These are phyloP conservation scores for Plagodis dolabraria DNA, from an alignment of 2,888 invertebrate genomes.

Conservation along the genomic window DNA sequence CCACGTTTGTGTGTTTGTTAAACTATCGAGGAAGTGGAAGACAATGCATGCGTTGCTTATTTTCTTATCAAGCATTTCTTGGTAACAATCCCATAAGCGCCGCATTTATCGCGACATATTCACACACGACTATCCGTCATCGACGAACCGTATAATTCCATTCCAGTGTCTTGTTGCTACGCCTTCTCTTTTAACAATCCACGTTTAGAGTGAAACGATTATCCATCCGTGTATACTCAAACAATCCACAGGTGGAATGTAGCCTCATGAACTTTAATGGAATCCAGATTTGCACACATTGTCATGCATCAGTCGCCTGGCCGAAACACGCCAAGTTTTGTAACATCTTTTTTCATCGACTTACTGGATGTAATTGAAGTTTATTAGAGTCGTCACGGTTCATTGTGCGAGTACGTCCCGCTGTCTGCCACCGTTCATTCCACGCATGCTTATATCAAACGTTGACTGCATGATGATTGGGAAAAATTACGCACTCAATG, in stretches of 20 bases:
- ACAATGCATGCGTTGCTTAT: too few species aligned
- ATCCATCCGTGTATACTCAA: slow-evolving; percentile 13
- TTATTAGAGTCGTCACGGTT: slow-evolving; percentile 38
- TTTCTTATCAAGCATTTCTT: too few species aligned
- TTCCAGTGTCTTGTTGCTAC: slow-evolving; percentile 1
- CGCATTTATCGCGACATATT: too few species aligned
- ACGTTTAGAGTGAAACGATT: slow-evolving; percentile 4
- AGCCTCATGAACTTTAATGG: slow-evolving; percentile 33
- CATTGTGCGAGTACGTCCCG: slow-evolving; percentile 28
- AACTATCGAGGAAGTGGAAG: too few species aligned
- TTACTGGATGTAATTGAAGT: slow-evolving; percentile 34
- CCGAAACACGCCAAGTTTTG: slow-evolving; percentile 28
- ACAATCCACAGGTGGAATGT: slow-evolving; percentile 29
- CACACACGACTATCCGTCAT: too few species aligned
- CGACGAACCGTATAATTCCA: not conserved
- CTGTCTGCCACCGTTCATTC: slow-evolving; percentile 19
- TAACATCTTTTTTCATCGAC: slow-evolving; percentile 32
- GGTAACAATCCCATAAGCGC: too few species aligned
- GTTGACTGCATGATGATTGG: slow-evolving; percentile 30
- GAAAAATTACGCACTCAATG: slow-evolving; percentile 31
- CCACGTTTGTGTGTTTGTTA: too few species aligned
- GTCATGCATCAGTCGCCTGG: slow-evolving; percentile 35
- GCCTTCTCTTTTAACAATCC: slow-evolving; percentile 6
- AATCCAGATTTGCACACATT: slow-evolving; percentile 37
- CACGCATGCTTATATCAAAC: slow-evolving; percentile 19